phyloP scores from a whole-genome alignment of 92 coral and sea anemone species.

The Palythoa grandis region DNA sequence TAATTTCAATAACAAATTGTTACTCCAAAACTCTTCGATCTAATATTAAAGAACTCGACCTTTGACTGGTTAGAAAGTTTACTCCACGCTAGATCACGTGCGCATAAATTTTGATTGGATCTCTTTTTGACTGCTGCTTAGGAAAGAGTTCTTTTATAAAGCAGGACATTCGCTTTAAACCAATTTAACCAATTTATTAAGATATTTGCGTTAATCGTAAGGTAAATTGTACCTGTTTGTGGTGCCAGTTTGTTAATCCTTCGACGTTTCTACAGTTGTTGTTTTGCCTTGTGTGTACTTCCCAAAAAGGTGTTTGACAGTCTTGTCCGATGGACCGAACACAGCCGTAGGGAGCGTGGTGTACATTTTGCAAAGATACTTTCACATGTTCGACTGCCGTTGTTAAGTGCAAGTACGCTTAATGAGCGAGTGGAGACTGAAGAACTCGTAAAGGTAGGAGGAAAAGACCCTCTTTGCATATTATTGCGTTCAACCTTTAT shows the following conservation, averaged over 20 bases:
- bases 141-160: no score
- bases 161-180: no score
- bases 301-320: conserved; percentile 66
- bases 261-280: not conserved
- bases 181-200: no score
- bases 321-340: conserved; percentile 76
- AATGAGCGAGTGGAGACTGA: conserved; percentile 65
- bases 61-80: no score
- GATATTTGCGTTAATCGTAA: no score
- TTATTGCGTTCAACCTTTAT: not conserved
- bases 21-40: no score
- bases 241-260: not conserved
- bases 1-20: no score
- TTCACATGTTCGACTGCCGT: conserved; percentile 75
- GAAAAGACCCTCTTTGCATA: not conserved
- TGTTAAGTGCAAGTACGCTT: conserved; percentile 48
- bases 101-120: no score
- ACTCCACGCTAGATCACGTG: no score
- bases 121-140: no score
- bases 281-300: not conserved
- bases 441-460: conserved; percentile 56
- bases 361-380: conserved; percentile 83
- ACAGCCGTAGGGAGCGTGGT: conserved; percentile 74
- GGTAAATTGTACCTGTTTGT: no score
- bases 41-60: no score